Percentiles rank a stretch among this genome's conserved stretches.
phyloP scores from a whole-genome alignment of 2,113 vertebrate genomes.

The Equus quagga region DNA sequence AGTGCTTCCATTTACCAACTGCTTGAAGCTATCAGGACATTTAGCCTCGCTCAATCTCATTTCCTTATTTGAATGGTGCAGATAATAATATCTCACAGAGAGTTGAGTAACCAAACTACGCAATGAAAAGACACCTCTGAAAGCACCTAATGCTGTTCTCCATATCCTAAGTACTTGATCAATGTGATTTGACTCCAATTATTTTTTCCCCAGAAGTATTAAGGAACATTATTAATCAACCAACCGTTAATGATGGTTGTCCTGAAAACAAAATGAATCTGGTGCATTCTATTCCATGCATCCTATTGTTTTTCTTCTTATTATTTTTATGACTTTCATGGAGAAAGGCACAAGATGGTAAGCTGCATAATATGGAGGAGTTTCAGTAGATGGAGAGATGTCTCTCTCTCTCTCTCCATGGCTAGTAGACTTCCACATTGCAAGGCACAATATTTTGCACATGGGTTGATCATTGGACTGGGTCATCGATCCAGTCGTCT shows the following conservation, averaged over 20 bases:
- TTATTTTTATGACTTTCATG: background rate
- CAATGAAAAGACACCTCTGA: fast-evolving
- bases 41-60: background rate
- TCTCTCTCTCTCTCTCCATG: background rate
- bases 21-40: background rate
- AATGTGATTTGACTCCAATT: too few species aligned
- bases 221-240: background rate
- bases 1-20: background rate
- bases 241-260: background rate
- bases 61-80: background rate
- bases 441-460: background rate
- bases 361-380: background rate
- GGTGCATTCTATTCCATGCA: background rate
- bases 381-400: background rate
- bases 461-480: background rate
- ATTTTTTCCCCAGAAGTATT: background rate
- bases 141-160: background rate
- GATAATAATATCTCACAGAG: fast-evolving
- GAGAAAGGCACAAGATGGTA: background rate
- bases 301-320: background rate
- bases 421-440: background rate
- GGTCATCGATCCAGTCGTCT: background rate
- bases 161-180: too few species aligned
- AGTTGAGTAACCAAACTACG: fast-evolving
- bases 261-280: background rate